Evolutionary conservation across 37 sponge, comb jelly and placozoan genomes (phyloP).

Genomic region (Beroe forskalii): DNA sequence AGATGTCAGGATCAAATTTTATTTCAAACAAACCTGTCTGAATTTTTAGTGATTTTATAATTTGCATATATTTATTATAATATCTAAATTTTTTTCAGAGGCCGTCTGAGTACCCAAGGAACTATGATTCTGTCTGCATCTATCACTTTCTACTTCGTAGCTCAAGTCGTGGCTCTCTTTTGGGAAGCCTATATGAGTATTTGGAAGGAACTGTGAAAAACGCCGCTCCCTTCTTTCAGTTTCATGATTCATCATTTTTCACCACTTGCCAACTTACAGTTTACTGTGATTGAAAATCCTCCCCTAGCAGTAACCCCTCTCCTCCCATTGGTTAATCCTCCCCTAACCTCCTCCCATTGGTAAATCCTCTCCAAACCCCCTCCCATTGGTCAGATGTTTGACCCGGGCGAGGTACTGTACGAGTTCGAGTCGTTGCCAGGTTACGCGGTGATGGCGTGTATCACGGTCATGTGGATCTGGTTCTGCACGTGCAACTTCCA

Average conservation of each 20-base stretch:
- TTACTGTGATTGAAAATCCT: too few relatives aligned
- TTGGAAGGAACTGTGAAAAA: too few relatives aligned
- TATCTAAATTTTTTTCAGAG: too few relatives aligned
- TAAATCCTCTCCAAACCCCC: not conserved
- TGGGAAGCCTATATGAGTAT: constrained; percentile 16
- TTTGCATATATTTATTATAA: too few relatives aligned
- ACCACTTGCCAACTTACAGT: too few relatives aligned
- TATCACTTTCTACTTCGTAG: constrained; percentile 27
- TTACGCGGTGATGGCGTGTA: constrained; percentile 4
- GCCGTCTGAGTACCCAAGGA: constrained; percentile 13
- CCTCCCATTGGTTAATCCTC: not conserved
- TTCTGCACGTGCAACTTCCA: constrained; percentile 41
- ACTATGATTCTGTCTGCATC: constrained; percentile 41
- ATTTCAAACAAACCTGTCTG: too few relatives aligned
- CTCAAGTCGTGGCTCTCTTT: not conserved
- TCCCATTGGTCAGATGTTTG: constrained; percentile 39
- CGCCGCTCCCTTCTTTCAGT: too few relatives aligned
- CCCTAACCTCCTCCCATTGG: not conserved
- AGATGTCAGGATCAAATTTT: too few relatives aligned
- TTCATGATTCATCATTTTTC: too few relatives aligned
- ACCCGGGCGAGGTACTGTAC: constrained; percentile 57
- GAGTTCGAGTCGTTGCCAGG: constrained; percentile 41
- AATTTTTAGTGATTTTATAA: too few relatives aligned
- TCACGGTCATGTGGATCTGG: constrained; percentile 61
- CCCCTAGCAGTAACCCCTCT: too few relatives aligned